A percentile compares a stretch with the other conserved stretches of the same genome.
Evolutionary conservation across 2,888 invertebrate genomes (phyloP).

Genomic region (Lycia hirtaria): DNA sequence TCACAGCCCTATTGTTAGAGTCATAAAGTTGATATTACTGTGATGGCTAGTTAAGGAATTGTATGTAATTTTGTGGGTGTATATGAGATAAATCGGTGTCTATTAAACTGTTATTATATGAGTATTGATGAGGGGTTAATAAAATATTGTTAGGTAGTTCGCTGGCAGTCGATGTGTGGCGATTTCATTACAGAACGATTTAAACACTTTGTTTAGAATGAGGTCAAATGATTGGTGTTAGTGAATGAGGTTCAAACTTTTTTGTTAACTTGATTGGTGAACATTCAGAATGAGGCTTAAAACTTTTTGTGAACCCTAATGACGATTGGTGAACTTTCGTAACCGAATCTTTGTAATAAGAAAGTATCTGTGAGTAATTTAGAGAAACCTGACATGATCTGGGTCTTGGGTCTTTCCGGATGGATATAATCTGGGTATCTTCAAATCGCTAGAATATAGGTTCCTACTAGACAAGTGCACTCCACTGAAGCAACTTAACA

Average conservation of each 20-base stretch:
- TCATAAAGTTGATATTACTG: constrained; percentile 32
- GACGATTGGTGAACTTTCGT: too few relatives aligned
- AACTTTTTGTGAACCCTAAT: too few relatives aligned
- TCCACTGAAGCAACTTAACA: too few relatives aligned
- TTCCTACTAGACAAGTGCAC: too few relatives aligned
- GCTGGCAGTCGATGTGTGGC: constrained; percentile 57
- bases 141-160: constrained; percentile 74
- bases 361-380: too few relatives aligned
- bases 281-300: constrained; percentile 20
- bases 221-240: too few relatives aligned
- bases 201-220: constrained; percentile 19
- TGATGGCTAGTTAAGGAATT: constrained; percentile 31
- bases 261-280: constrained; percentile 27
- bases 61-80: constrained; percentile 43
- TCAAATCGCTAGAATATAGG: too few relatives aligned
- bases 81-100: constrained; percentile 74
- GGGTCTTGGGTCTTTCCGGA: too few relatives aligned
- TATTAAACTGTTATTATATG: constrained; percentile 82
- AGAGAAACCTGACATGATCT: too few relatives aligned
- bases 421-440: too few relatives aligned
- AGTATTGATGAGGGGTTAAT: constrained; percentile 76
- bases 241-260: too few relatives aligned
- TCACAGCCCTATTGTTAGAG: constrained; percentile 21
- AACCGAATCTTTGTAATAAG: too few relatives aligned
- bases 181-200: constrained; percentile 50